These are phyloP conservation scores for Cebus imitator DNA, from an alignment of 2,113 vertebrate species.

Conservation along the genomic window DNA sequence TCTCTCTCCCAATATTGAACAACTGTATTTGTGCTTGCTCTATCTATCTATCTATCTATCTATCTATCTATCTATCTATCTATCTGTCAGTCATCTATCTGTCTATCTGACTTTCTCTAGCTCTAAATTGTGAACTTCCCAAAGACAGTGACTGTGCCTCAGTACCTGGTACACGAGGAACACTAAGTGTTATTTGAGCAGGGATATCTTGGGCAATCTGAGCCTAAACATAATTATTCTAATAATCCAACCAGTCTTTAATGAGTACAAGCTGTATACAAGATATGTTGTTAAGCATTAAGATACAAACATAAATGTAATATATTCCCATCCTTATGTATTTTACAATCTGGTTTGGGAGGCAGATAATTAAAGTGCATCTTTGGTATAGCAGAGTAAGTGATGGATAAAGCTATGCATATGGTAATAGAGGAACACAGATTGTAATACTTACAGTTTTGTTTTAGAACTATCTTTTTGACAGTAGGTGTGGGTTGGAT, in stretches of 20 bases:
- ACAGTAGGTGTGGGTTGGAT: not conserved
- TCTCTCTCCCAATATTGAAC: not conserved
- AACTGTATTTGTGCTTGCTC: not conserved
- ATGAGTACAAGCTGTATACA: not conserved
- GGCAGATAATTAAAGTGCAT: not conserved
- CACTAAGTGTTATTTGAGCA: not conserved
- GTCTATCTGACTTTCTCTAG: slow-evolving; percentile 13
- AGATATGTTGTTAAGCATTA: not conserved
- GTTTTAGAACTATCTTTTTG: slow-evolving; percentile 3
- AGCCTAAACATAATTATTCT: slow-evolving; percentile 18
- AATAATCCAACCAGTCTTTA: not conserved
- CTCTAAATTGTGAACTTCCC: not conserved
- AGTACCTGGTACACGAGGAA: not conserved
- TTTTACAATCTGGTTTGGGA: not conserved
- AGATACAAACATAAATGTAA: not conserved
- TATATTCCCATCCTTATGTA: not conserved
- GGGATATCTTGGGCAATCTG: not conserved
- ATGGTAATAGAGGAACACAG: not conserved
- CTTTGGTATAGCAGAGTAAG: not conserved
- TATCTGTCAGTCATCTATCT: not conserved
- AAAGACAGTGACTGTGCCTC: not conserved
- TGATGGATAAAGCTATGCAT: not conserved
- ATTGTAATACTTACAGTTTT: not conserved
- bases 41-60: not conserved
- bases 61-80: not conserved